A percentile compares a stretch with the other conserved stretches of the same genome.
Conservation (phyloP, 2,797 vertebrate species). For the Enteromius trimaculatus region DNA sequence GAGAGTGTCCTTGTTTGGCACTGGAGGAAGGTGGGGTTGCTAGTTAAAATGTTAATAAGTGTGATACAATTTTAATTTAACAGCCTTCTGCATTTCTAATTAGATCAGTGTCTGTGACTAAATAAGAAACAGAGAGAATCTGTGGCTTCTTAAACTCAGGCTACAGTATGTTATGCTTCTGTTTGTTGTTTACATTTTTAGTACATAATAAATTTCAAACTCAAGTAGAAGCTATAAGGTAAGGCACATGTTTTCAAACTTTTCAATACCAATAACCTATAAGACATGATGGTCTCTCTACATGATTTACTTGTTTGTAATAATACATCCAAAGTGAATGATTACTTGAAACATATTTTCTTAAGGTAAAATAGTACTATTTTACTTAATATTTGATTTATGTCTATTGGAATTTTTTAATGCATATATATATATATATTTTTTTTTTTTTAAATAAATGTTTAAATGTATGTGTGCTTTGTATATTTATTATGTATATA, state of each 20-base stretch:
- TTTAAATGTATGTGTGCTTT: no score
- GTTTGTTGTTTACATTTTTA: slow-evolving; percentile 33
- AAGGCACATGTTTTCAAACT: neutral
- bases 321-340: neutral
- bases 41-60: slow-evolving; percentile 88
- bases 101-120: slow-evolving; percentile 85
- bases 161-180: slow-evolving; percentile 44
- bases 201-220: slow-evolving; percentile 53
- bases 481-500: no score
- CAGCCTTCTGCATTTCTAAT: slow-evolving; percentile 87
- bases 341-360: neutral
- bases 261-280: neutral
- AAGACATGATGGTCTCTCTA: neutral
- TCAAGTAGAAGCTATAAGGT: slow-evolving; percentile 20
- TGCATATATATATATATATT: no score
- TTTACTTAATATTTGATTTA: neutral
- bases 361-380: neutral
- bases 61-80: slow-evolving; percentile 88
- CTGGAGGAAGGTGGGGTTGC: slow-evolving; percentile 83
- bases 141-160: slow-evolving; percentile 34
- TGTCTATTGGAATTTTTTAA: neutral
- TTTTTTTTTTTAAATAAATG: neutral
- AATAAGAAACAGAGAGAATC: slow-evolving; percentile 78
- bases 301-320: neutral
- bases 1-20: slow-evolving; percentile 82